Base-by-base conservation (phyloP, 2,113 vertebrate genomes). In the Nasalis larvatus region DNA sequence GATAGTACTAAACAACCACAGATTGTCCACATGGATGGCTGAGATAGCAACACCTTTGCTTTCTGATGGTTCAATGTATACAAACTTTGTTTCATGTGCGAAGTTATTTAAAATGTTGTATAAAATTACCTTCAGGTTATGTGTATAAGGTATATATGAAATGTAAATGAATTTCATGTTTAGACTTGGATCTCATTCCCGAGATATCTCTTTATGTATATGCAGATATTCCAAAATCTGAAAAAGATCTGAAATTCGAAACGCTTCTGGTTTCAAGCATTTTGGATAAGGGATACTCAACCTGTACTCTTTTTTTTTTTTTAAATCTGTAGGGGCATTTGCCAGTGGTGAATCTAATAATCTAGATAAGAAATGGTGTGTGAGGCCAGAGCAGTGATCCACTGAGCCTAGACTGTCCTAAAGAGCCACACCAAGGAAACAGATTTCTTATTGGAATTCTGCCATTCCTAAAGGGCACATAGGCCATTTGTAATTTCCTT, bases 261-360 rank as follows among this genome's bases (percentile, higher is more conserved):
- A 45, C 40, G 16, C 40, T 74, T 74, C 40, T 45, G 12, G 23
- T 74, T 25, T 23, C 12, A 42, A 74, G 40, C 71, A 27, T 74
- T 74, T 74, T 40, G 23, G 40, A 74, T 27, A 25, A 74, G 37
- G 23, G 40, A 74, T 45, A 74, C 21, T 42, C 37, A 68, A 73
- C 71, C 71, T 74, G 23, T 71, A 58, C 20, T 18, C 8, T 49
- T 89, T 93, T 95, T 63, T 30, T 32, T 54, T 54, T 54, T 54
- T 54, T n/a, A n/a, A 6, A 58, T 73, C 42, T 95, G 74, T 68
- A 30, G 45, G 45, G 37, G 30, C 49, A 40, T 94, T 86, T 91
- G 54, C 47, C 93, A 94, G 76, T 92, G 25, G 35, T 85, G 63
- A 89, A 11, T 90, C 86, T 88, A 88, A 40, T 93, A 42, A 63